phyloP scores from a whole-genome alignment of 2,797 vertebrate genomes.

The Labeo calbasu region DNA sequence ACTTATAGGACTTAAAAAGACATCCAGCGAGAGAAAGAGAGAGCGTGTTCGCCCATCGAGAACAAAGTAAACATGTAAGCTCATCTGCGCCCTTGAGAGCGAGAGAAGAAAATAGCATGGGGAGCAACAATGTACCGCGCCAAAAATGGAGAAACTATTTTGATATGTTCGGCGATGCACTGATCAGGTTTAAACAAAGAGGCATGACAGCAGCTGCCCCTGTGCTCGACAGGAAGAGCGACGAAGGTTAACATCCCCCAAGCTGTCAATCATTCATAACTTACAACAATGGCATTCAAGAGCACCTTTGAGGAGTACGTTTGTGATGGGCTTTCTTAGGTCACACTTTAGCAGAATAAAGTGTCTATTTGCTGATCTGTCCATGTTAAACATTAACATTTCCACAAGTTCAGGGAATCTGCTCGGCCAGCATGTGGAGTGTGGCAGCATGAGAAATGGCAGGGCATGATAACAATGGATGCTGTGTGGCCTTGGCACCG shows the following conservation, averaged over 20 bases:
- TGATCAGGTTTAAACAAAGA: constrained; percentile 77
- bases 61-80: constrained; percentile 59
- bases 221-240: constrained; percentile 54
- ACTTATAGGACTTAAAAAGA: not conserved
- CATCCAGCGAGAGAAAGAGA: not conserved
- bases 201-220: constrained; percentile 72
- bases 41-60: constrained; percentile 52
- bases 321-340: not conserved
- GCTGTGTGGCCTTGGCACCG: constrained; percentile 22
- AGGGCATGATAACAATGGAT: constrained; percentile 29
- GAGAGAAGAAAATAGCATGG: constrained; percentile 72
- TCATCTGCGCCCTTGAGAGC: constrained; percentile 71
- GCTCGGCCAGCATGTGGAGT: not conserved
- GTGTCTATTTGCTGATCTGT: not conserved
- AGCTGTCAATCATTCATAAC: constrained; percentile 30
- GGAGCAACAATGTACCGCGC: constrained; percentile 70
- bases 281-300: not conserved
- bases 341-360: not conserved
- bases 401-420: not conserved
- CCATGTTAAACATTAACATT: constrained; percentile 27
- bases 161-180: constrained; percentile 67
- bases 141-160: constrained; percentile 86
- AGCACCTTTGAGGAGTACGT: not conserved
- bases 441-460: constrained; percentile 4
- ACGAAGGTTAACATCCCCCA: constrained; percentile 33